Percentiles rank a stretch among this genome's conserved stretches.
Conservation (phyloP, 2,888 invertebrate species). For the Prosapia bicincta region DNA sequence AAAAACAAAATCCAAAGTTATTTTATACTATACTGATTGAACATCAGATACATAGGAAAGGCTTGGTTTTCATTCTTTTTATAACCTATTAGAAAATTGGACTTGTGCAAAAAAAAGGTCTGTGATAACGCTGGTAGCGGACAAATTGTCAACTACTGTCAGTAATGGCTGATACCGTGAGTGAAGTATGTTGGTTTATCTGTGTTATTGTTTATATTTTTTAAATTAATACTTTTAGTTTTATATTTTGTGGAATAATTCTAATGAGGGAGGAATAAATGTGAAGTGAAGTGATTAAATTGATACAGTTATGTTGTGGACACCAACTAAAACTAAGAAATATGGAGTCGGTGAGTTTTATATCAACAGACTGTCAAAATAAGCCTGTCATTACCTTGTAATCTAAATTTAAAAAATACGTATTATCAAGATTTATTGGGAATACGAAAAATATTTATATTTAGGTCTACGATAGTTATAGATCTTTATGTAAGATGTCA, state of each 20-base stretch:
- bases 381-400: not conserved
- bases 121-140: not conserved
- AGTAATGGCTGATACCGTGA: not conserved
- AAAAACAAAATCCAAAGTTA: no score
- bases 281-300: not conserved
- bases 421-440: no score
- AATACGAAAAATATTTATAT: no score
- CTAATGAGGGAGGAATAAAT: not conserved
- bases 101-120: no score
- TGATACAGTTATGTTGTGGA: slow-evolving; percentile 56
- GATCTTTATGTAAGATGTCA: no score
- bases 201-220: not conserved
- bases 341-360: slow-evolving; percentile 48
- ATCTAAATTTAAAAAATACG: no score
- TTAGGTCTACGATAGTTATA: no score
- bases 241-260: not conserved
- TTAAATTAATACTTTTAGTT: not conserved
- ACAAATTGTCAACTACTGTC: not conserved
- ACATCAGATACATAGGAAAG: no score
- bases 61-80: no score
- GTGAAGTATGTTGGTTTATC: not conserved
- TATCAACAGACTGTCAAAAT: slow-evolving; percentile 2
- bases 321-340: slow-evolving; percentile 67
- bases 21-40: no score
- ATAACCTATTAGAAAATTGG: no score